Conservation (phyloP, 1,140 invertebrate genomes). For the Macrosteles quadrilineatus region DNA sequence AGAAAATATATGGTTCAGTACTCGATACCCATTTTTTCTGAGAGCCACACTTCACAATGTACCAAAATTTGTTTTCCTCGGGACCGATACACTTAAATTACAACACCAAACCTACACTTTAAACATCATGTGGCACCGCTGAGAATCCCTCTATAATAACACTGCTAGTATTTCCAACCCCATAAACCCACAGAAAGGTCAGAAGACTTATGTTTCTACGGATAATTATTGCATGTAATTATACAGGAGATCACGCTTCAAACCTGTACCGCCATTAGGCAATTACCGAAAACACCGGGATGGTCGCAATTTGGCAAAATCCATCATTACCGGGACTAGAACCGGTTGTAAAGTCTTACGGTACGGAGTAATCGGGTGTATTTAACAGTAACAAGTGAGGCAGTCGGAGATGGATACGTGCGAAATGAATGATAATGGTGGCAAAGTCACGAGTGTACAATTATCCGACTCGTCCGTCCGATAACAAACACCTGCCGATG, state of each 20-base stretch:
- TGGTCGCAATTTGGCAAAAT: conserved; percentile 7
- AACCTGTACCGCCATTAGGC: neutral
- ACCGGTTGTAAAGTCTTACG: neutral
- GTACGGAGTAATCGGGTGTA: neutral
- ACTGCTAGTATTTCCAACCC: too few relatives aligned
- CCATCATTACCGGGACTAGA: neutral
- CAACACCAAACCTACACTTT: too few relatives aligned
- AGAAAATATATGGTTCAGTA: too few relatives aligned
- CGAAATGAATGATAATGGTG: neutral
- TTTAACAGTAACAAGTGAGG: neutral
- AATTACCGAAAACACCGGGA: conserved; percentile 9
- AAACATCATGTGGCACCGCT: too few relatives aligned
- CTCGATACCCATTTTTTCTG: too few relatives aligned
- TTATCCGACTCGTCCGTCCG: neutral
- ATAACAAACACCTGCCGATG: neutral
- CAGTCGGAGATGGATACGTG: neutral
- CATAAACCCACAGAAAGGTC: too few relatives aligned
- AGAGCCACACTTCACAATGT: too few relatives aligned
- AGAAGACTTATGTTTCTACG: too few relatives aligned
- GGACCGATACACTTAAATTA: too few relatives aligned
- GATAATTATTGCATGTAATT: neutral
- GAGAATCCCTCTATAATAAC: too few relatives aligned
- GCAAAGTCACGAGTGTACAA: neutral
- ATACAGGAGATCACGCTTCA: neutral
- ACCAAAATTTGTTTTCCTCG: too few relatives aligned